Evolutionary conservation across 2,888 invertebrate species (phyloP), one percentile per base, ranked within the genome.

Genomic region (Chrysolina oricalcia): DNA sequence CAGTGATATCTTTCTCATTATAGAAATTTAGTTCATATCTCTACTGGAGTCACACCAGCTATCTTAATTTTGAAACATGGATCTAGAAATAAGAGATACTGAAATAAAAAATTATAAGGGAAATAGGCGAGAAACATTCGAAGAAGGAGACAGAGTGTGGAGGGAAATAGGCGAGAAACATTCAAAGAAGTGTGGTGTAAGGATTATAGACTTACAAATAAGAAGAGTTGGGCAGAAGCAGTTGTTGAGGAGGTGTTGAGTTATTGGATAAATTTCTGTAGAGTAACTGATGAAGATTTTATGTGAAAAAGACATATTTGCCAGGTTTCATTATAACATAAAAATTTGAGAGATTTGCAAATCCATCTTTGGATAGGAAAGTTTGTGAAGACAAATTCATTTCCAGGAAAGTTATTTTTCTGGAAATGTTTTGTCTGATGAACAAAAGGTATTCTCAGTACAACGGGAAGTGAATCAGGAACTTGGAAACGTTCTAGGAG

Each of bases 151-250:
- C 23, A n/a, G 15, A 56, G n/a, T n/a, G n/a, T n/a, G n/a, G 46
- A 46, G 1, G 53, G 63, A 1, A 74, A 65, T 62, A 73, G 69
- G 21, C 35, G 27, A 8, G 68, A 68, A 5, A 53, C 10, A 15
- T 73, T 69, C 50, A 13, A 50, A 40, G 63, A 35, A 19, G 72
- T 65, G n/a, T 53, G 27, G 43, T 65, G 62, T 73, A 73, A 50
- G 62, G 73, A 73, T 62, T 68, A 73, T 50, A 66, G 68, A 48
- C 59, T 62, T 27, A 59, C 70, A 21, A 70, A 70, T 46, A 70
- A 69, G 41, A 69, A 69, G 43, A 23, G 56, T 72, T 72, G 72
- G 72, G 67, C 59, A 46, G 63, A 72, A 59, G 66, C 43, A 27
- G 17, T 15, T 11, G 67, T 73, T 35, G 73, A 73, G 62, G 73